Percentiles rank a stretch among this genome's conserved stretches.
Evolutionary conservation across 2,888 invertebrate species (phyloP).

Genomic region (Synergus laeviventris): DNA sequence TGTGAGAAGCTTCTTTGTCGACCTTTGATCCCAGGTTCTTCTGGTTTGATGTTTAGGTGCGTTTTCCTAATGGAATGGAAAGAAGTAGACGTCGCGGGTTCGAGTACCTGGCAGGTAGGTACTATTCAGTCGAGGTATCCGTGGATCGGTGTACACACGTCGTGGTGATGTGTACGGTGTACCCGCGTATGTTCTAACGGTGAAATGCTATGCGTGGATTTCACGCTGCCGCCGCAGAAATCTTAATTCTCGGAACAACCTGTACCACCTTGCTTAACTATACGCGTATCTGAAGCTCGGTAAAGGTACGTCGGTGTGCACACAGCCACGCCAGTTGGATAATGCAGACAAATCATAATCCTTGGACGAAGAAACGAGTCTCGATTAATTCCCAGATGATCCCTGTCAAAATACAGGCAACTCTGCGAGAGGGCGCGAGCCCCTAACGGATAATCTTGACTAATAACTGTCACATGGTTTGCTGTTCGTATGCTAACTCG

Average conservation of each 20-base stretch:
- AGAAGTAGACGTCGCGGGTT: slow-evolving; percentile 1
- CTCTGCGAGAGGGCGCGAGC: slow-evolving; percentile 53
- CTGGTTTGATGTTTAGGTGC: background rate
- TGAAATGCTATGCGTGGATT: slow-evolving; percentile 57
- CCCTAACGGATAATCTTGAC: slow-evolving; percentile 68
- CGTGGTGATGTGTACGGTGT: slow-evolving; percentile 48
- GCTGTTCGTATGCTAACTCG: slow-evolving; percentile 24
- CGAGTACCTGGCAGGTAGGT: slow-evolving; percentile 18
- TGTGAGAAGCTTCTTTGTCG: background rate
- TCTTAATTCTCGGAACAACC: slow-evolving; percentile 60
- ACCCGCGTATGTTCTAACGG: slow-evolving; percentile 55
- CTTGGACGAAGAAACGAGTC: slow-evolving; percentile 66
- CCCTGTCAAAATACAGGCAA: slow-evolving; percentile 71
- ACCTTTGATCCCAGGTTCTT: background rate
- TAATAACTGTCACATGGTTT: slow-evolving; percentile 68
- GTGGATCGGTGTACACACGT: slow-evolving; percentile 54
- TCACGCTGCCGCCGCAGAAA: slow-evolving; percentile 58
- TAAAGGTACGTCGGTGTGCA: background rate
- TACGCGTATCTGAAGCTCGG: background rate
- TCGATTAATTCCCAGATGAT: slow-evolving; percentile 74
- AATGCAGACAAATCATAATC: slow-evolving; percentile 75
- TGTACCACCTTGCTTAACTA: slow-evolving; percentile 24
- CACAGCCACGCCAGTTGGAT: slow-evolving; percentile 49
- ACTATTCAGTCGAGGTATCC: slow-evolving; percentile 44
- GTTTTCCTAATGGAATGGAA: background rate